Conservation (phyloP, 2,113 vertebrate genomes). For the Ictalurus punctatus region DNA sequence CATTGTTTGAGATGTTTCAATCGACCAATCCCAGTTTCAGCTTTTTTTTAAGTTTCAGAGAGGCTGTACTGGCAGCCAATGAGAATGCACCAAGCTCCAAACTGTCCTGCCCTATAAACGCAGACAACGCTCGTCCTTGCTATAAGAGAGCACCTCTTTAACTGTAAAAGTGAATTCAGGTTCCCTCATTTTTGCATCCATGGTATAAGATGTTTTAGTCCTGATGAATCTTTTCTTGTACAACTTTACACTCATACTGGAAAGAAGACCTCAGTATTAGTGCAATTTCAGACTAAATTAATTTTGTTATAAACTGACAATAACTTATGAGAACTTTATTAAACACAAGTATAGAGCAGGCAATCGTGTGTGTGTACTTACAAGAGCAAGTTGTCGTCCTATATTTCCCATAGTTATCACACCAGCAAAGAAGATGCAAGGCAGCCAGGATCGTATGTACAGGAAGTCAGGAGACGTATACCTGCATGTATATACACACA, state of each 20-base stretch:
- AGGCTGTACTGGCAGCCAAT: not conserved
- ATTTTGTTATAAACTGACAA: not conserved
- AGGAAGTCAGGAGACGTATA: conserved; percentile 95
- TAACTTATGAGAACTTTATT: not conserved
- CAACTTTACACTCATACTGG: conserved; percentile 91
- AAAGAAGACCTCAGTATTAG: conserved; percentile 4
- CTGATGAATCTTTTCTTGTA: conserved; percentile 87
- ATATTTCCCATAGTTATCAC: conserved; percentile 98
- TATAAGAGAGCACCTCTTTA: not conserved
- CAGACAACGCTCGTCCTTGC: not conserved
- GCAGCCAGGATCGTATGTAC: conserved; percentile 95
- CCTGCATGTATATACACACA: conserved; percentile 63
- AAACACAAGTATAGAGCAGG: not conserved
- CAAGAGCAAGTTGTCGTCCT: conserved; percentile 92
- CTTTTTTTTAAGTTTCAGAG: not conserved
- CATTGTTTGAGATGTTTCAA: not conserved
- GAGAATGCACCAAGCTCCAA: not conserved
- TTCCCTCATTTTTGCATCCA: not conserved
- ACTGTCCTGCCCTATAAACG: not conserved
- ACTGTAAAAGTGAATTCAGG: not conserved
- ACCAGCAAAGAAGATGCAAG: conserved; percentile 97
- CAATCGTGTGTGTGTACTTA: conserved; percentile 62
- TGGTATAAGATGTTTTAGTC: conserved; percentile 74
- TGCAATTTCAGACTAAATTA: not conserved
- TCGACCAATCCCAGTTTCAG: not conserved